phyloP scores from a whole-genome alignment of 2,888 invertebrate genomes.

The Dysmachus trigonus region DNA sequence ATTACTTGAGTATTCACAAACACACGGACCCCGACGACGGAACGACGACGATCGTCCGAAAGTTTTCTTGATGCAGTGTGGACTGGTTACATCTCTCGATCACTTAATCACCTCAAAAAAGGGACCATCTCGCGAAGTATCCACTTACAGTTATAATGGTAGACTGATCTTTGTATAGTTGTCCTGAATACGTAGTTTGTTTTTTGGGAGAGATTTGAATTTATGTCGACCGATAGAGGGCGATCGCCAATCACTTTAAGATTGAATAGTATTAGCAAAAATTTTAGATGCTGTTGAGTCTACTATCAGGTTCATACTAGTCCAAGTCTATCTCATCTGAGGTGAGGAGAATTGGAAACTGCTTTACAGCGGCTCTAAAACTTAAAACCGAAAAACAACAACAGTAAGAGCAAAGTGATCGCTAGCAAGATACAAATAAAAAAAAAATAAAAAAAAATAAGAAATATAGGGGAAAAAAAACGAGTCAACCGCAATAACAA shows the following conservation, averaged over 20 bases:
- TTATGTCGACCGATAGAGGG: background rate
- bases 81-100: conserved; percentile 29
- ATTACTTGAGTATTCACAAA: conserved; percentile 41
- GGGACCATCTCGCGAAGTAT: conserved; percentile 11
- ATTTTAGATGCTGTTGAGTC: conserved; percentile 49
- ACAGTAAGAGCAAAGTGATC: conserved; percentile 28
- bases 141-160: conserved; percentile 16
- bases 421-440: conserved; percentile 1
- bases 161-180: background rate
- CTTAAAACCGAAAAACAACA: conserved; percentile 21
- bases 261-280: background rate
- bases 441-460: background rate
- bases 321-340: conserved; percentile 40
- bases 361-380: conserved; percentile 1
- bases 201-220: background rate
- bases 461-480: background rate
- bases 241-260: background rate
- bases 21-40: background rate
- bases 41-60: conserved; percentile 10
- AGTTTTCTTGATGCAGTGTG: conserved; percentile 12
- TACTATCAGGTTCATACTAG: conserved; percentile 52
- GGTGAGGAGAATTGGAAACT: conserved; percentile 20
- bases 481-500: conserved; percentile 39
- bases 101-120: conserved; percentile 29
- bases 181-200: conserved; percentile 28